Base-by-base conservation (phyloP, 2,113 vertebrate genomes). In the Equus przewalskii region DNA sequence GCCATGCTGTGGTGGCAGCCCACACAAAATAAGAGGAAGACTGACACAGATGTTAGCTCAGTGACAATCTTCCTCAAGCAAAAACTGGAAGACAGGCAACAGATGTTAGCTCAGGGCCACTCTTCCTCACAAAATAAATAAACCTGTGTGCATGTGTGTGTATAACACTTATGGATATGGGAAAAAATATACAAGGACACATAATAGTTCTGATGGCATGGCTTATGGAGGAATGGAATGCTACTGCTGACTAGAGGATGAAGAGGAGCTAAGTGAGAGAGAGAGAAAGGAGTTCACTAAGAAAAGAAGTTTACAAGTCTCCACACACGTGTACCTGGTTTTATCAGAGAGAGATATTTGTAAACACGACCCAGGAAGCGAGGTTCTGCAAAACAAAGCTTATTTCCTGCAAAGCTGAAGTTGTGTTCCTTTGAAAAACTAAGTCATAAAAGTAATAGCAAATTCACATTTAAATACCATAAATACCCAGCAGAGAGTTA, bases 401-500 rank as follows among this genome's bases (percentile, higher is more conserved):
- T 75, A 82, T 84, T 64, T 75, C 28, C 85, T 60, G 51, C 22
- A 36, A 18, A 70, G 58, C 4, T 62, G 67, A 79, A 81, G 16
- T 30, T 58, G 15, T 72, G 30, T 73, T 87, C 24, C 75, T 81
- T 84, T 41, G 44, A 94, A 80, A 95, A 67, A 36, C 15, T 36
- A 58, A 65, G 13, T 67, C 72, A 72, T 16, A 41, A 36, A 83
- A 51, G 4, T 28, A 95, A 80, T 58, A 92, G 78, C 36, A 49
- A 96, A 81, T 46, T 65, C 28, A 58, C 28, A 89, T 75, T 78
- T 95, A 89, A 95, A 90, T 67, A 72, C 62, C 8, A 75, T 13
- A 69, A 51, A 36, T 78, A 76, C 3, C 51, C 44, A 69, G 33
- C 41, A 73, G 12, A 73, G 24, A 69, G 60, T 22, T 67, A 60